Evolutionary conservation across 2,113 vertebrate genomes (phyloP).

Genomic region (Phalacrocorax carbo): DNA sequence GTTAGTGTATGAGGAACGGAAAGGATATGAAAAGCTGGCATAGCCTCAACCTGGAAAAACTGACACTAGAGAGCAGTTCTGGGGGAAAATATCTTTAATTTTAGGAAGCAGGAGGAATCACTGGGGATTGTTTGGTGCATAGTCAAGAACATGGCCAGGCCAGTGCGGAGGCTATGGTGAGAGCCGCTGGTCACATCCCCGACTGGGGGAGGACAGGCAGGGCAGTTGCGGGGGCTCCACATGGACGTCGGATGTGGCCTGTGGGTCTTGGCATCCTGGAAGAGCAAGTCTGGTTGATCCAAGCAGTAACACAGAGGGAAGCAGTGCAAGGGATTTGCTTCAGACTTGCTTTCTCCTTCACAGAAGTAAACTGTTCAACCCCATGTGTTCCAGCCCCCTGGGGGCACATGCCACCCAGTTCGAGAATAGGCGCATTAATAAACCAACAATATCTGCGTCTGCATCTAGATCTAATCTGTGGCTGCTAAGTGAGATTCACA

Average conservation of each 20-base stretch:
- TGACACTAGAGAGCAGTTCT: neutral
- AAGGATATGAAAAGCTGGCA: neutral
- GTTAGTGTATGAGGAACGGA: neutral
- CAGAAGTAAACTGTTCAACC: slow-evolving; percentile 57
- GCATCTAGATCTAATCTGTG: slow-evolving; percentile 55
- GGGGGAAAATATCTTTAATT: neutral
- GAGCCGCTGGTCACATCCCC: fast-evolving
- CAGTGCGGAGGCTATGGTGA: neutral
- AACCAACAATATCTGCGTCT: slow-evolving; percentile 35
- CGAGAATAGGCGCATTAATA: neutral
- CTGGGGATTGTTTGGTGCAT: neutral
- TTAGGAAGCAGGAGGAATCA: neutral
- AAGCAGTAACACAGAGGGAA: neutral
- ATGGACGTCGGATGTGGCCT: fast-evolving
- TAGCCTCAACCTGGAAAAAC: neutral
- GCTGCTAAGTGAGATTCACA: neutral
- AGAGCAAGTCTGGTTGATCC: neutral
- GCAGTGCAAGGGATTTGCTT: neutral
- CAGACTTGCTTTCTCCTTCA: neutral
- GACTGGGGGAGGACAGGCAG: neutral
- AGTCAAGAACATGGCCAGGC: neutral
- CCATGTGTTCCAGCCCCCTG: neutral
- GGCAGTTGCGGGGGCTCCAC: fast-evolving
- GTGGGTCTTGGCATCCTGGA: neutral
- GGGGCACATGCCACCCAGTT: slow-evolving; percentile 55